Evolutionary conservation across 2,113 vertebrate genomes (phyloP), one percentile per base, ranked within the genome.

Genomic region (Syrrhaptes paradoxus): DNA sequence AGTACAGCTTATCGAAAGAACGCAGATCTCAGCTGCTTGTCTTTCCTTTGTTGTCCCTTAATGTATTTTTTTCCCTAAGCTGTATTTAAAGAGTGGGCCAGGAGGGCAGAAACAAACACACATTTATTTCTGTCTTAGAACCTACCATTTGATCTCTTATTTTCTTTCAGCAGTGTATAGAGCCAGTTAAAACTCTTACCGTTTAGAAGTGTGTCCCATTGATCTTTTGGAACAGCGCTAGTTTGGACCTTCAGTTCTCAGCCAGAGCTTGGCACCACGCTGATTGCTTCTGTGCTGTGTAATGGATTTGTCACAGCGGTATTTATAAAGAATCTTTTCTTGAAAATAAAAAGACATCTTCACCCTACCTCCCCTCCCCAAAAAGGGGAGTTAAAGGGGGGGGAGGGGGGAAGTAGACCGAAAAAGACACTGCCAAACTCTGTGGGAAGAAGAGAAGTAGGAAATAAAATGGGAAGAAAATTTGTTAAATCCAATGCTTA

Each of bases 291-390:
- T 96, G 87, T 96, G 89, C 94, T 71, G 38, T 28, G 67, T 96
- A 97, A 97, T 96, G 93, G 94, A 96, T 97, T 97, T 89, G 95
- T 97, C 97, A 95, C 96, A 96, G 96, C 72, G 2, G 96, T 91
- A 49, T 83, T 97, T 92, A 90, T 78, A 85, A 96, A 78, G 85
- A 85, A 80, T 72, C 96, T 87, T 85, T 95, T 93, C 85, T 94
- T 72, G 90, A 86, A 96, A 97, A 96, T 94, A 90, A 88, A 91
- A 41, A 84, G 89, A 85, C 52, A 25, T 75, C 91, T 90, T 93
- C 84, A 81, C 46, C 62, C 57, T 8, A 19, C 22, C 4, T 70
- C 28, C n/a, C 51, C 59, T 62, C 36, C 76, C 17, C 8, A 29
- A 66, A 73, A 32, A 45, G 24, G 13, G 21, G 67, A 79, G 34